phyloP scores from a whole-genome alignment of 2,888 invertebrate species.

The Onthophagus sagittarius region DNA sequence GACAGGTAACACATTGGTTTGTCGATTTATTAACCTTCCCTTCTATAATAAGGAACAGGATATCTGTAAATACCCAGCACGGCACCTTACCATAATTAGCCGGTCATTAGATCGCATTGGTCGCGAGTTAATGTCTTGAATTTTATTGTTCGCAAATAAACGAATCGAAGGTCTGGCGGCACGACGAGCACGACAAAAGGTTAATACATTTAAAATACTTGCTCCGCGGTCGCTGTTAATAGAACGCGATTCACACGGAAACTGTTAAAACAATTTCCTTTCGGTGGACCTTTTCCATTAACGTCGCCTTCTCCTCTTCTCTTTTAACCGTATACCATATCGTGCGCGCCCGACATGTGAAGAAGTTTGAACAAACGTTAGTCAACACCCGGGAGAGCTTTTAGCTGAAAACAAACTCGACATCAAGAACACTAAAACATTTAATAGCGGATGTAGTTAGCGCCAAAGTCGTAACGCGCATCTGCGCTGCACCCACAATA shows the following conservation, averaged over 20 bases:
- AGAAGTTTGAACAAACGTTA: neutral
- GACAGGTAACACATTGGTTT: neutral
- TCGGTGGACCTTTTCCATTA: neutral
- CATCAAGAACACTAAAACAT: neutral
- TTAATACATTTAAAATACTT: neutral
- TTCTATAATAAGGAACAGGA: conserved; percentile 4
- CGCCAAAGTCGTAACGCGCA: neutral
- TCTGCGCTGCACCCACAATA: neutral
- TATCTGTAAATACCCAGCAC: conserved; percentile 1
- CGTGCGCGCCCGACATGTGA: neutral
- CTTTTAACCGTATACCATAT: neutral
- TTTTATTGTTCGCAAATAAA: conserved; percentile 3
- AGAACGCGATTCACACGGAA: neutral
- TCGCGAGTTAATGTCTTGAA: neutral
- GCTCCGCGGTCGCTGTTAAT: neutral
- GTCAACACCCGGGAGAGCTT: neutral
- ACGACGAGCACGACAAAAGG: neutral
- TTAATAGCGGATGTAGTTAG: neutral
- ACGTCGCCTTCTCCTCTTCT: neutral
- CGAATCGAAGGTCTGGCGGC: too few relatives aligned
- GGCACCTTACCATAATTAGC: neutral
- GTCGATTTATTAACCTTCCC: conserved; percentile 2
- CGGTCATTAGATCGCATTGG: conserved; percentile 4
- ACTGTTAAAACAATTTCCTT: neutral
- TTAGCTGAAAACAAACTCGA: neutral